Evolutionary conservation across 2,888 invertebrate species (phyloP).

Genomic region (Watsonalla binaria): DNA sequence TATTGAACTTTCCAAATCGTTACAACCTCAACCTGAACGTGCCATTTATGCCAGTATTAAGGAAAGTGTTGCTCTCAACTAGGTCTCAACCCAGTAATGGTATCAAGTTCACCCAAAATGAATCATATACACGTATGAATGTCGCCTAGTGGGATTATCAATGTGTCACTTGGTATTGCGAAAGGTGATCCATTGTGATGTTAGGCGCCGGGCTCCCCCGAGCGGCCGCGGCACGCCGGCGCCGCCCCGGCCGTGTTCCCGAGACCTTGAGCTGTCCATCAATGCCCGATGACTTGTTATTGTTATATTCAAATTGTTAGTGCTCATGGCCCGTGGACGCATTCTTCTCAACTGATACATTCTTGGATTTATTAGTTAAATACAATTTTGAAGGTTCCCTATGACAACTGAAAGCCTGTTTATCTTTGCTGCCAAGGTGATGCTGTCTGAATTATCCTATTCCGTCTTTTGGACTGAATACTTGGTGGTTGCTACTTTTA

Average conservation of each 20-base stretch:
- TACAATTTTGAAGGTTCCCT: constrained; percentile 8
- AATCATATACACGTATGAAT: constrained; percentile 31
- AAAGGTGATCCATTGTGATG: constrained; percentile 42
- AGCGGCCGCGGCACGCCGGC: constrained; percentile 11
- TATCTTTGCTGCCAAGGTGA: background rate
- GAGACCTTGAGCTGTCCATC: constrained; percentile 60
- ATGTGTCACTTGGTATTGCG: constrained; percentile 33
- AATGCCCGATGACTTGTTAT: constrained; percentile 38
- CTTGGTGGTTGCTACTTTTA: background rate
- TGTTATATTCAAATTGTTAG: constrained; percentile 17
- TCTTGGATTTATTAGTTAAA: constrained; percentile 19
- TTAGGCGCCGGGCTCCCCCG: constrained; percentile 19
- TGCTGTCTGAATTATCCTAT: background rate
- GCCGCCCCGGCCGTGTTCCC: constrained; percentile 30
- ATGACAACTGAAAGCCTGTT: background rate
- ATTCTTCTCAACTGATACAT: constrained; percentile 26
- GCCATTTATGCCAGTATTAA: too few species aligned
- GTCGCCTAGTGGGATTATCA: constrained; percentile 36
- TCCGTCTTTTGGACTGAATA: background rate
- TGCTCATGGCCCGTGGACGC: constrained; percentile 21
- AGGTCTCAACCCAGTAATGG: too few species aligned
- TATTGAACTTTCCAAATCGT: too few species aligned
- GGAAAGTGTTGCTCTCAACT: too few species aligned
- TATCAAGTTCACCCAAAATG: background rate
- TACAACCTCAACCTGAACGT: too few species aligned